These are phyloP conservation scores for Pomacea maculata DNA, from an alignment of 1,140 invertebrate genomes.

Conservation along the genomic window DNA sequence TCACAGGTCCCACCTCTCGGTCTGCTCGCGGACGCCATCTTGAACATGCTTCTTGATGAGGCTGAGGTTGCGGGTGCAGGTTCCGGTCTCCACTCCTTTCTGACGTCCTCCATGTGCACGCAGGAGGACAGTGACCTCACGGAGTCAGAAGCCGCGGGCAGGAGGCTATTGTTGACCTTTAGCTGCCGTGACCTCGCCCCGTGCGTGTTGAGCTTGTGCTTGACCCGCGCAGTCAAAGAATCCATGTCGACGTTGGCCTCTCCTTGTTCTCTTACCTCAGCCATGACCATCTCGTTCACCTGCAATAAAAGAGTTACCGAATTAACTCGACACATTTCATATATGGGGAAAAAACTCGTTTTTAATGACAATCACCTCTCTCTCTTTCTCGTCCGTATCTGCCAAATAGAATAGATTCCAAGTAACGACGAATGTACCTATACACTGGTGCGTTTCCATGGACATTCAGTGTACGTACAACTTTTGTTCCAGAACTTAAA, in stretches of 20 bases:
- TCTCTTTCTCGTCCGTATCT: too few species aligned
- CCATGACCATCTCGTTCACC: conserved; percentile 41
- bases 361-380: neutral
- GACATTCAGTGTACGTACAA: too few species aligned
- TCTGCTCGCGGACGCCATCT: neutral
- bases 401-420: too few species aligned
- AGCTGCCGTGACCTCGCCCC: conserved; percentile 41
- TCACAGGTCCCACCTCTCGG: neutral
- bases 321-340: too few species aligned
- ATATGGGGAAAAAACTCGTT: too few species aligned
- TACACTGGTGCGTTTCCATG: too few species aligned
- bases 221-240: conserved; percentile 33
- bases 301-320: neutral
- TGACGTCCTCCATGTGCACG: neutral
- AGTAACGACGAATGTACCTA: too few species aligned
- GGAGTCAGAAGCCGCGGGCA: conserved; percentile 18
- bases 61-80: too few species aligned
- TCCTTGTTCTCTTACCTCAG: conserved; percentile 28
- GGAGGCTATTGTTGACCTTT: conserved; percentile 26
- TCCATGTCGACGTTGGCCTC: conserved; percentile 39
- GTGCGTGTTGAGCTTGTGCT: conserved; percentile 30
- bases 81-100: neutral
- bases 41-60: too few species aligned
- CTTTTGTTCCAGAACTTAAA: too few species aligned
- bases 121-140: conserved; percentile 29